These are phyloP conservation scores for Euschistus heros DNA, from an alignment of 1,140 invertebrate species.

Conservation along the genomic window DNA sequence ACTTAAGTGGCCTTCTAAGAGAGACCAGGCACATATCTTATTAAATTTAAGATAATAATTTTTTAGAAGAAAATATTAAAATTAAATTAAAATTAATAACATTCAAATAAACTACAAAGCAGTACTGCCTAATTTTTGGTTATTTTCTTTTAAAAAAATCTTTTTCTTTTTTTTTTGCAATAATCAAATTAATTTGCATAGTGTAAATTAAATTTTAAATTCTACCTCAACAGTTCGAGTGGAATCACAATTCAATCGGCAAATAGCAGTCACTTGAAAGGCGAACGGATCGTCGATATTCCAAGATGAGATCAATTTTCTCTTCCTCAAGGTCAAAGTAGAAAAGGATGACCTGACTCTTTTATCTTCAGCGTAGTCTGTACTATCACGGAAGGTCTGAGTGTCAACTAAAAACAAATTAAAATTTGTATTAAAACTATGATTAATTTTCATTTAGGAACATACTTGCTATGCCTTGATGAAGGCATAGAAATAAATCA, in stretches of 20 bases:
- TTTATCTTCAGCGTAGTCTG: slow-evolving; percentile 41
- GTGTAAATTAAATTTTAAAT: not conserved
- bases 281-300: slow-evolving; percentile 58
- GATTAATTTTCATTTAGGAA: too few species aligned
- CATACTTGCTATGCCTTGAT: too few species aligned
- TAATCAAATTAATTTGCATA: too few species aligned
- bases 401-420: slow-evolving; percentile 37
- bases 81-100: too few species aligned
- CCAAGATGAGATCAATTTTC: slow-evolving; percentile 59
- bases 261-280: slow-evolving; percentile 56
- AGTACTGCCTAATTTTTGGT: too few species aligned
- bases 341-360: slow-evolving; percentile 45
- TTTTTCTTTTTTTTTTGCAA: too few species aligned
- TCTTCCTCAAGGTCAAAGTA: slow-evolving; percentile 48
- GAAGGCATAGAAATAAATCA: too few species aligned
- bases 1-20: not conserved
- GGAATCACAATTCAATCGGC: slow-evolving; percentile 65
- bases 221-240: slow-evolving; percentile 56
- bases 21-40: not conserved
- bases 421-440: too few species aligned
- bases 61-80: too few species aligned
- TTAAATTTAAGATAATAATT: too few species aligned
- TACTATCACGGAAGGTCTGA: slow-evolving; percentile 43
- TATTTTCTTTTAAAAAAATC: too few species aligned
- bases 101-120: too few species aligned